Evolutionary conservation across 2,888 invertebrate genomes (phyloP), one percentile per base, ranked within the genome.

Genomic region (Thalpophila matura): DNA sequence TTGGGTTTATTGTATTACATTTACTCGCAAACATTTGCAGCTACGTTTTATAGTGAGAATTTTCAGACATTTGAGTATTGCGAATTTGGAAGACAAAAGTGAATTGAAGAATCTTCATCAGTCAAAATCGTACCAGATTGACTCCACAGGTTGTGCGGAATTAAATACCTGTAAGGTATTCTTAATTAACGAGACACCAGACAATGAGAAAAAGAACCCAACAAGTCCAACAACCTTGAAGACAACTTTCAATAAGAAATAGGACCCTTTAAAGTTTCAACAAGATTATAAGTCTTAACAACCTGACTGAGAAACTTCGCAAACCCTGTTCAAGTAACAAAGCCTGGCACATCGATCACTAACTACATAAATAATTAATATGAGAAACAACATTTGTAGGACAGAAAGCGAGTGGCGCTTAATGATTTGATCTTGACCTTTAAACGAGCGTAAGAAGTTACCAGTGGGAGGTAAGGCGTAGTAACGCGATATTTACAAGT

Each of bases 341-440:
- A 57, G 20, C 42, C 40, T 60, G 54, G 20, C 46, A n/a, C 51
- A 77, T 79, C 79, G 76, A 76, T 64, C 54, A 51, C 47, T 47
- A 24, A 57, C 22, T 18, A 33, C 26, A 56, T 77, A 54, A 45
- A 79, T 79, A 73, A 68, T 79, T 58, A 42, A 73, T 79, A 42
- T 59, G 73, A 31, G 76, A 65, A 68, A 16, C 31, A 43, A 31
- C 79, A 56, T 27, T 24, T 71, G 66, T 37, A 10, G n/a, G 38
- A 12, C 26, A 49, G 62, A 61, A 55, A 61, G 38, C 9, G 14
- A 40, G 14, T 49, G 27, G 45, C 9, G 57, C 35, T 18, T 35
- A 53, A 51, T 51, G 24, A 20, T 29, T 40, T 20, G 61, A 1
- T 74, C 51, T 55, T 74, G 70, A 70, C 74, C 55, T 58, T 60